phyloP scores from a whole-genome alignment of 2,797 vertebrate species.

The Coendou prehensilis region DNA sequence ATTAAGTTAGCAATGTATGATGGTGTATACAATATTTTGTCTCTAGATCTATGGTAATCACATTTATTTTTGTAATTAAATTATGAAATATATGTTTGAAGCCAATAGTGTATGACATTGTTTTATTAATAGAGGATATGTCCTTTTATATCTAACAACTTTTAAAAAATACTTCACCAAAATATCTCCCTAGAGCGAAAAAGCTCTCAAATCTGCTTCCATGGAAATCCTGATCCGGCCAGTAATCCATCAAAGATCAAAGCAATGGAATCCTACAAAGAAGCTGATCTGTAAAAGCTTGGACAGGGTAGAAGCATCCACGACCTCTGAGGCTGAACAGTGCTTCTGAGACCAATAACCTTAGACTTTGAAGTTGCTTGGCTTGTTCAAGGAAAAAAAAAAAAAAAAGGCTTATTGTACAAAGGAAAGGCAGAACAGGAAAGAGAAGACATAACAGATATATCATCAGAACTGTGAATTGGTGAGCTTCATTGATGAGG shows the following conservation, averaged over 20 bases:
- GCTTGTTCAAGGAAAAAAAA: neutral
- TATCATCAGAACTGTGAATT: neutral
- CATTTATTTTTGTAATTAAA: neutral
- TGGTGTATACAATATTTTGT: neutral
- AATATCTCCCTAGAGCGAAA: conserved; percentile 25
- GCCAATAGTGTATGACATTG: neutral
- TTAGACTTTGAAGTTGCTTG: conserved; percentile 63
- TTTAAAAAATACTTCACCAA: conserved; percentile 33
- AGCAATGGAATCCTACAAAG: conserved; percentile 68
- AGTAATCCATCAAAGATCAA: conserved; percentile 77
- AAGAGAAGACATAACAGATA: neutral
- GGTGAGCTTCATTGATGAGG: neutral
- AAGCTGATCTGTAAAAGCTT: conserved; percentile 51
- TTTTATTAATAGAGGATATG: neutral
- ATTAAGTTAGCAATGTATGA: neutral
- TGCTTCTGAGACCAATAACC: conserved; percentile 40
- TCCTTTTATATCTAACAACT: neutral
- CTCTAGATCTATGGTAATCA: neutral
- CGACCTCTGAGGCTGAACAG: conserved; percentile 67
- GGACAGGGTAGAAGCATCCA: conserved; percentile 31
- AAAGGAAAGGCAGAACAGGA: neutral
- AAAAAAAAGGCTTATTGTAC: conserved; percentile 31
- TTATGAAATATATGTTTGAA: neutral
- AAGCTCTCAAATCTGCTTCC: conserved; percentile 54
- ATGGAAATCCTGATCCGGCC: conserved; percentile 56